A percentile compares a stretch with the other conserved stretches of the same genome.
These are phyloP conservation scores for Gnathonemus echidnorhynchus DNA, from an alignment of 2,113 vertebrate genomes.

Conservation along the genomic window DNA sequence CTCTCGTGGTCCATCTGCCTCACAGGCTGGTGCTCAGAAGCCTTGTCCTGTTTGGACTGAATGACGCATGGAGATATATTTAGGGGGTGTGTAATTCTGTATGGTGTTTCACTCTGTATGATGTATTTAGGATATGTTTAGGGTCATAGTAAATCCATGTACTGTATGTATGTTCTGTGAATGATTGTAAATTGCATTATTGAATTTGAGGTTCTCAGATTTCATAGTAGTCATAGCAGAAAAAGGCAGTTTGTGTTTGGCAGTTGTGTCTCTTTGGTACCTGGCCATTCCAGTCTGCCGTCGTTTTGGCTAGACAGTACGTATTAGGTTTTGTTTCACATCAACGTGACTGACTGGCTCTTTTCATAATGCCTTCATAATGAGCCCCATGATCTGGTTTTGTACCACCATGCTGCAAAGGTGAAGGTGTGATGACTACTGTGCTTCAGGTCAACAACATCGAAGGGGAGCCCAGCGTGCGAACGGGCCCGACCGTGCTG, in stretches of 20 bases:
- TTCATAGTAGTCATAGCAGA: not conserved
- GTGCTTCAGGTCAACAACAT: constrained; percentile 62
- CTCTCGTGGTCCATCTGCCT: not conserved
- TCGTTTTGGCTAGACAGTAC: not conserved
- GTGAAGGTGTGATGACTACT: not conserved
- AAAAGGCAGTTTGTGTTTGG: not conserved
- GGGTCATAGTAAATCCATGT: not conserved
- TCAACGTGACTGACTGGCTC: not conserved
- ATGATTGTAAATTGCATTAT: not conserved
- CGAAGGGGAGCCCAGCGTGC: constrained; percentile 43
- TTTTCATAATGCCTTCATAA: not conserved
- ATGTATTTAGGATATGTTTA: not conserved
- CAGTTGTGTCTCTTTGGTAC: not conserved
- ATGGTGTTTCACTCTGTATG: not conserved
- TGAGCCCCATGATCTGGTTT: not conserved
- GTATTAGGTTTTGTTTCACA: not conserved
- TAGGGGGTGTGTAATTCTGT: not conserved
- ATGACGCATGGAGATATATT: not conserved
- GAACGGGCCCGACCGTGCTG: constrained; percentile 59
- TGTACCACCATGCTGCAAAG: not conserved
- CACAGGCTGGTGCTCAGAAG: not conserved
- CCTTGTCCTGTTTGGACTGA: not conserved
- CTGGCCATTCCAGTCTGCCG: not conserved
- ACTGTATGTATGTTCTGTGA: not conserved
- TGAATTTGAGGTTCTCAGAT: not conserved